Conservation (phyloP, 2,888 invertebrate genomes). For the Galerucella pusilla region DNA sequence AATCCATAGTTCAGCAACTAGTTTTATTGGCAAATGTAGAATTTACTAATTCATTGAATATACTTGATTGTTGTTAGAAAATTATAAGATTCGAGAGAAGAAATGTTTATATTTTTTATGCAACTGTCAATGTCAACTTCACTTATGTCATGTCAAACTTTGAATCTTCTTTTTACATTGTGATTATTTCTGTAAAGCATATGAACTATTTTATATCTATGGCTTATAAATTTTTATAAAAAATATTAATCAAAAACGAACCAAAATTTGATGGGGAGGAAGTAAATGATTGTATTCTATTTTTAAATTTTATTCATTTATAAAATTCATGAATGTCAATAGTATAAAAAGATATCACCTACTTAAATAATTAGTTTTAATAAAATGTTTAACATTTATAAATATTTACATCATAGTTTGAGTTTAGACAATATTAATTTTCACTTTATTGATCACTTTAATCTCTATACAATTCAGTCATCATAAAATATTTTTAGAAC, state of each 20-base stretch:
- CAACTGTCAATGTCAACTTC: not conserved
- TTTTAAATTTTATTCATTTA: conserved; percentile 36
- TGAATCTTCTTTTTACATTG: not conserved
- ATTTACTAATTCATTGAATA: not conserved
- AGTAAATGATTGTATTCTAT: not conserved
- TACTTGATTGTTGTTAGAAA: no score
- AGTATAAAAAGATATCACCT: conserved; percentile 48
- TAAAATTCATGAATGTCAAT: conserved; percentile 46
- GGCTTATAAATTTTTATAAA: no score
- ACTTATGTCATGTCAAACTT: not conserved
- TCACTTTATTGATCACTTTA: conserved; percentile 34
- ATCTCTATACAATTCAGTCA: conserved; percentile 18
- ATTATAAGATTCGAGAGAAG: no score
- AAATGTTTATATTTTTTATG: no score
- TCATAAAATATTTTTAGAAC: conserved; percentile 13
- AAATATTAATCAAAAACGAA: not conserved
- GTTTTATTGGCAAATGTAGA: not conserved
- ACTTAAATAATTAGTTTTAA: conserved; percentile 41
- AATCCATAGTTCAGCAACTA: not conserved
- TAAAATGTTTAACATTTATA: conserved; percentile 40
- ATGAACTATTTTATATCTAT: no score
- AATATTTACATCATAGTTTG: conserved; percentile 41
- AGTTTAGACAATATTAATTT: conserved; percentile 28
- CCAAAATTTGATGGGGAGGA: not conserved
- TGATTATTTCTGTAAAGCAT: not conserved